Evolutionary conservation across 2,888 invertebrate species (phyloP), one percentile per base, ranked within the genome.

Genomic region (Nipponacmea schrenckii): DNA sequence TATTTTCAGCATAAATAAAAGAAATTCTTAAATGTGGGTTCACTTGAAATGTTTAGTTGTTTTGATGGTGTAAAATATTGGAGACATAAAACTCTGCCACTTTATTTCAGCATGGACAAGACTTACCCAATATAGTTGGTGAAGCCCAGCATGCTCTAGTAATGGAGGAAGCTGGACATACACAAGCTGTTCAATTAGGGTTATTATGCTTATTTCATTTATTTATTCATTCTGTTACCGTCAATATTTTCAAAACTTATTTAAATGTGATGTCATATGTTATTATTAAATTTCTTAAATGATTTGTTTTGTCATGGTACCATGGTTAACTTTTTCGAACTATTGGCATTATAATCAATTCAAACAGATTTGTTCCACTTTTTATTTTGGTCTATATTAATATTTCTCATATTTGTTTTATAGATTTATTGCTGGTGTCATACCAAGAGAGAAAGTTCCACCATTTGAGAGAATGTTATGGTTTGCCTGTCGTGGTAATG

Each of bases 391-490:
- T 1, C 31, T 50, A n/a, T 27, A 10, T 2, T 24, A 31, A 39
- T 31, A 17, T 56, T 15, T 48, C n/a, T 17, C 8, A 62, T 46
- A 14, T 14, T 14, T 27, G 10, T 67, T 12, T 63, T 73, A 8
- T 82, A 94, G 97, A 89, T 98, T 98, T 92, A 96, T 99, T 80
- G 97, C 98, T 86, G 99, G 99, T 79, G 98, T 98, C 74, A 97
- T 99, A 83, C 92, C 95, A 73, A 92, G 97, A 68, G 98, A 98
- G 90, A 93, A 97, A 77, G 93, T 98, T 77, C 96, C 97, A 39
- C 94, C 97, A 10, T 99, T 99, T 90, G 98, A 98, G 91, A 92
- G 98, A 46, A 96, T 99, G 95, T 90, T 99, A 80, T 98, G 98
- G 98, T 93, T 98, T 81, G 98, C 97, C 44, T 98, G 98, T 87